phyloP scores from a whole-genome alignment of 2,888 invertebrate genomes.

The Eupithecia pulchellata region DNA sequence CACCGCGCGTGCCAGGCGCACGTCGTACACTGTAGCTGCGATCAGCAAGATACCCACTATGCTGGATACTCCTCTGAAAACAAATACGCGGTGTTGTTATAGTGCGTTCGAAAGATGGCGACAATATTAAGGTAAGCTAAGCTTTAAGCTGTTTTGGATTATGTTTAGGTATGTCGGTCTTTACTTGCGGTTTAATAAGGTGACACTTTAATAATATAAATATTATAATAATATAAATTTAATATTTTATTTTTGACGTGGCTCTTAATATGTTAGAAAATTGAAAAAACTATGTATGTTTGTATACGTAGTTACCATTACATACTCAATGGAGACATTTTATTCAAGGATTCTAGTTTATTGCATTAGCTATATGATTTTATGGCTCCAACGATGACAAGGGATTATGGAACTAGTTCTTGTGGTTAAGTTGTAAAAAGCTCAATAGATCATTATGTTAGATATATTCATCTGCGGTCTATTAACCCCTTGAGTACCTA shows the following conservation, averaged over 20 bases:
- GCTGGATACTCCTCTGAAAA: slow-evolving; percentile 66
- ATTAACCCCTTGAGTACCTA: not conserved
- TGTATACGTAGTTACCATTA: not conserved
- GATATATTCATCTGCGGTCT: not conserved
- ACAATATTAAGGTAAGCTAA: too few species aligned
- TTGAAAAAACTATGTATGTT: too few species aligned
- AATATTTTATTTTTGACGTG: too few species aligned
- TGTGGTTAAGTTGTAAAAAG: not conserved
- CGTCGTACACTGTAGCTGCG: slow-evolving; percentile 90
- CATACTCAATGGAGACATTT: not conserved
- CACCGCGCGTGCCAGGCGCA: slow-evolving; percentile 77
- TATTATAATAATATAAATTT: too few species aligned
- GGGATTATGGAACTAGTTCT: not conserved
- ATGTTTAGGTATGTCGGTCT: not conserved
- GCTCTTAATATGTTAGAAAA: not conserved
- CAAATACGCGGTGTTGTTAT: not conserved
- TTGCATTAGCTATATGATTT: not conserved
- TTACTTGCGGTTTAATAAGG: not conserved
- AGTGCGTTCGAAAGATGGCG: not conserved
- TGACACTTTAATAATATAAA: too few species aligned
- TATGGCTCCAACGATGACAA: not conserved
- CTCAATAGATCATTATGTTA: not conserved
- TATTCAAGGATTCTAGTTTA: not conserved
- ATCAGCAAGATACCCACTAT: slow-evolving; percentile 82
- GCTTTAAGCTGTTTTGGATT: too few species aligned